Evolutionary conservation across 1,140 invertebrate genomes (phyloP).

Genomic region (Hydropsyche tenuis): DNA sequence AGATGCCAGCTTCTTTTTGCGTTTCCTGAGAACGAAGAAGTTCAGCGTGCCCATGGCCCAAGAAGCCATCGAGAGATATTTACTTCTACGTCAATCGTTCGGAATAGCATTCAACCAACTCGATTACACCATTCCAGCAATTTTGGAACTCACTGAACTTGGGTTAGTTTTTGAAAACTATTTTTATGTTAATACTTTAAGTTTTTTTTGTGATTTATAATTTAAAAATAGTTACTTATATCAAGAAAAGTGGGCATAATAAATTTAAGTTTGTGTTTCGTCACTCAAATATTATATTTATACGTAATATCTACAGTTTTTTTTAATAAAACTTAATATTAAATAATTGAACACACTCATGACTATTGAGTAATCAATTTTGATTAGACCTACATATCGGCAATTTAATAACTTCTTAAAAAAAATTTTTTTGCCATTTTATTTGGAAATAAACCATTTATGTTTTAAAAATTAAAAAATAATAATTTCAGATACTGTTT

Average conservation of each 20-base stretch:
- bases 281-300: no score
- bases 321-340: no score
- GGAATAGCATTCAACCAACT: constrained; percentile 75
- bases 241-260: not conserved
- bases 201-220: not conserved
- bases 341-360: no score
- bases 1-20: constrained; percentile 78
- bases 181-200: not conserved
- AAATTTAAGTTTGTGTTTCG: not conserved
- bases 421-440: no score
- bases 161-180: constrained; percentile 61
- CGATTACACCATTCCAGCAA: constrained; percentile 72
- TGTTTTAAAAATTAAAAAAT: no score
- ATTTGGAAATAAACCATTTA: no score
- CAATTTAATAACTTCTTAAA: not conserved
- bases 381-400: not conserved
- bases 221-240: not conserved
- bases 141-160: constrained; percentile 73
- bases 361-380: no score
- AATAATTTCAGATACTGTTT: constrained; percentile 70
- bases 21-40: constrained; percentile 83
- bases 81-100: constrained; percentile 78
- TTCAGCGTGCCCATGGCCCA: constrained; percentile 83
- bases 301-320: no score
- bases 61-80: constrained; percentile 80